Conservation (phyloP, 2,113 vertebrate genomes). For the Brachyistius frenatus region DNA sequence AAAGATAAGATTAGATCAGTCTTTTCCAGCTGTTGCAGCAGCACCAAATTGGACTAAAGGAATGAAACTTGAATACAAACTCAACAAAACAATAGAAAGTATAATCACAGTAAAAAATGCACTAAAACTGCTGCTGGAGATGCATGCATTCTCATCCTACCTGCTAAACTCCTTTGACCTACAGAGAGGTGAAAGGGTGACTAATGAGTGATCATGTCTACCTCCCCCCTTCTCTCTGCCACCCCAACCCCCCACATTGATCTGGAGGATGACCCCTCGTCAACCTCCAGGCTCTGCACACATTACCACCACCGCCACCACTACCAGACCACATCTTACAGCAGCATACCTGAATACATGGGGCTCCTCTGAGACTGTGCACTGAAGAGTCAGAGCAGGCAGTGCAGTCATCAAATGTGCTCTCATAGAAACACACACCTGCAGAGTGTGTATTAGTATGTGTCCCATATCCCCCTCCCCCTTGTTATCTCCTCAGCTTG, state of each 20-base stretch:
- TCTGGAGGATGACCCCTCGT: conserved; percentile 66
- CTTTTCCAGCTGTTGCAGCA: too few species aligned
- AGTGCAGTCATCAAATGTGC: background rate
- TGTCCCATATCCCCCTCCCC: conserved; percentile 15
- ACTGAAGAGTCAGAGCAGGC: background rate
- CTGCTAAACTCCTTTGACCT: conserved; percentile 57
- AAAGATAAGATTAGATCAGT: too few species aligned
- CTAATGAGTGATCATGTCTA: conserved; percentile 70
- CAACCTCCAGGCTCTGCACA: conserved; percentile 46
- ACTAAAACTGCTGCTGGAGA: conserved; percentile 34
- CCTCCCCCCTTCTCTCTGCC: conserved; percentile 51
- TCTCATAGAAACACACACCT: conserved; percentile 31
- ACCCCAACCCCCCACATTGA: conserved; percentile 27
- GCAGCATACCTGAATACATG: conserved; percentile 26
- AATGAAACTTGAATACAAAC: too few species aligned
- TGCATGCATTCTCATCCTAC: conserved; percentile 44
- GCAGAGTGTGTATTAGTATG: conserved; percentile 37
- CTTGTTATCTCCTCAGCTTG: conserved; percentile 59
- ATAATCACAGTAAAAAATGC: background rate
- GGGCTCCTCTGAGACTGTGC: background rate
- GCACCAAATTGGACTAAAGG: too few species aligned
- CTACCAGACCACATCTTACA: conserved; percentile 36
- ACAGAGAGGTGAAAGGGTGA: conserved; percentile 73
- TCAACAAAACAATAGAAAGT: too few species aligned
- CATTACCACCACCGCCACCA: conserved; percentile 11